Base-by-base conservation (phyloP, 1,140 invertebrate species). In the Lordiphosa mommai region DNA sequence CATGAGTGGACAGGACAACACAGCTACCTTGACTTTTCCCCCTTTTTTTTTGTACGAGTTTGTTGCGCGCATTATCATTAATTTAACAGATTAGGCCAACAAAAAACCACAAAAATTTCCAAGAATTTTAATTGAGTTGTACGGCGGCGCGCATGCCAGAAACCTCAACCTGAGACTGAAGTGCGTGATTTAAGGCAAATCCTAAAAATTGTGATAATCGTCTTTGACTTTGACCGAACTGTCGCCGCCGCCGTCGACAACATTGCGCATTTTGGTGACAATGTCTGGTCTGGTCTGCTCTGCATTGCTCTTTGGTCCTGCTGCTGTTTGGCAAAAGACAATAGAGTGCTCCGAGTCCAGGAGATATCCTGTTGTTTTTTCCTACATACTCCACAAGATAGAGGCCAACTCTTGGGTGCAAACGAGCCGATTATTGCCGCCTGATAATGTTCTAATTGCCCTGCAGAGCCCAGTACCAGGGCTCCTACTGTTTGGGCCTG, bases 401-500 rank as follows among this genome's bases (percentile, higher is more conserved):
- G 13, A 7, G 52, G 36, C 32, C 36, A 40, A 23, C 44, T 61
- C 71, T 80, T 82, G 76, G 76, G 76, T 80, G 76, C 76, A 80
- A 80, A 80, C 76, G 76, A 80, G 76, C 52, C 76, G 76, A 80
- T 80, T 80, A 80, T 80, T 80, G 76, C 76, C 76, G 76, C 76
- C 71, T 82, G 76, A 80, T 80, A 80, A 71, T 74, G 76, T 70
- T 80, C 76, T 80, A 80, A 80, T 80, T 80, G 76, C 76, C 76
- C 66, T 63, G 76, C 76, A 82, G 76, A 56, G 58, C 13, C 16
- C 38, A 17, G 30, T 27, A 17, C 9, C 20, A 10, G 13, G 14
- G 27, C n/a, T 17, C 2, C 20, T 37, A 10, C 43, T 30, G 38
- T 41, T 23, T 41, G 17, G 17, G 17, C 12, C 10, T 16, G 14